Evolutionary conservation across 2,888 invertebrate genomes (phyloP).

Genomic region (Conops quadrifasciatus): DNA sequence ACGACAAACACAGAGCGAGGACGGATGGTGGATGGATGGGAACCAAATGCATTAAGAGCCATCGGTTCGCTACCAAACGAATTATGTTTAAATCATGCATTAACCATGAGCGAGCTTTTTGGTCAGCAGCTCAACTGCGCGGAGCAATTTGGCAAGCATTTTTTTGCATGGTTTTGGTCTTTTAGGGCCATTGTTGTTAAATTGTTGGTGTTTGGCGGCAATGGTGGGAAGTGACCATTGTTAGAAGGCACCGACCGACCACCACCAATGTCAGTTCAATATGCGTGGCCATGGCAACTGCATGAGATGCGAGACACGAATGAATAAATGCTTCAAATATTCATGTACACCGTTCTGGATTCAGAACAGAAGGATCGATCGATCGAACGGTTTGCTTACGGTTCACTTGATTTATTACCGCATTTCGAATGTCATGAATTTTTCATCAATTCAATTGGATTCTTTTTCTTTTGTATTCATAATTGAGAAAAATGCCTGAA

Average conservation of each 20-base stretch:
- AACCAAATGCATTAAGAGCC: conserved; percentile 48
- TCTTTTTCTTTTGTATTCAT: no score
- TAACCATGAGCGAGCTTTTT: conserved; percentile 54
- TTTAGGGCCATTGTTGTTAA: neutral
- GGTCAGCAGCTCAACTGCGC: no score
- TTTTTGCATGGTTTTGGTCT: conserved; percentile 52
- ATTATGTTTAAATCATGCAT: conserved; percentile 55
- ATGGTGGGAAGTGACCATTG: conserved; percentile 7
- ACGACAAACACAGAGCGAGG: no score
- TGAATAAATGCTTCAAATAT: no score
- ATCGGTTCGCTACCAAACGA: neutral
- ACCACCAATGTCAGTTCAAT: conserved; percentile 42
- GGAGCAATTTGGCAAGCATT: conserved; percentile 51
- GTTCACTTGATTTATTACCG: neutral
- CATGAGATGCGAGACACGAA: no score
- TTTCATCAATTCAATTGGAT: no score
- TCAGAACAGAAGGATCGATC: no score
- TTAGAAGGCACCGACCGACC: conserved; percentile 31
- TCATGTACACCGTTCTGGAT: no score
- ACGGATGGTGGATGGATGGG: neutral
- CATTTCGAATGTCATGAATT: no score
- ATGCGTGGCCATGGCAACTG: conserved; percentile 35
- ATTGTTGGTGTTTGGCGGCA: neutral
- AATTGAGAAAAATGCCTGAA: no score
- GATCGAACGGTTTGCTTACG: no score